phyloP scores from a whole-genome alignment of 2,113 vertebrate species.

The Ictalurus punctatus region DNA sequence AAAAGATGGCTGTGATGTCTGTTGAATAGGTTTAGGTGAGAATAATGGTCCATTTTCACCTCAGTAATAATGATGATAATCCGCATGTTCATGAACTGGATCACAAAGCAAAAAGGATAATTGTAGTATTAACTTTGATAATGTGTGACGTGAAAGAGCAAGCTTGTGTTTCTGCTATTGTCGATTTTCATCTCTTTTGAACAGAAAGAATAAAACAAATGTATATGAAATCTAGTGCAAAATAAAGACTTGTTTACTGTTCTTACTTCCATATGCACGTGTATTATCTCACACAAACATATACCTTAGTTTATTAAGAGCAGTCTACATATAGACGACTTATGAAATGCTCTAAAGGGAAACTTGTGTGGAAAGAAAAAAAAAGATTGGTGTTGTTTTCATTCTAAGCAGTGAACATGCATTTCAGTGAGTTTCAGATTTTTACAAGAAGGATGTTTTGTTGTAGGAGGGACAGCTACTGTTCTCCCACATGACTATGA shows the following conservation, averaged over 20 bases:
- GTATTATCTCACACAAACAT: not conserved
- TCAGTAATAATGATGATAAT: conserved; percentile 62
- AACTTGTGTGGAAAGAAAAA: not conserved
- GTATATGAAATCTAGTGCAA: not conserved
- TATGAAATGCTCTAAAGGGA: not conserved
- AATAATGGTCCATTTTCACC: conserved; percentile 60
- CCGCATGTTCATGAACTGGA: conserved; percentile 29
- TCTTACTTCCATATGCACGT: not conserved
- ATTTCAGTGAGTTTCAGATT: conserved; percentile 42
- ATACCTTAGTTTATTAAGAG: not conserved
- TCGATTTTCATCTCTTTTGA: not conserved
- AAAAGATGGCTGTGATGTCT: conserved; percentile 54
- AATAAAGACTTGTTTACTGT: not conserved
- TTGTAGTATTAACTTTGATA: conserved; percentile 20
- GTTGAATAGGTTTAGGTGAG: conserved; percentile 68
- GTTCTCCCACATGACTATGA: conserved; percentile 71
- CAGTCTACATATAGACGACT: not conserved
- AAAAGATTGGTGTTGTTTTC: not conserved
- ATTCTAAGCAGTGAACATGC: not conserved
- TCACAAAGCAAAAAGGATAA: conserved; percentile 22
- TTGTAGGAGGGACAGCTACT: conserved; percentile 49
- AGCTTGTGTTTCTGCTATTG: not conserved
- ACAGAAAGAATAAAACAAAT: not conserved
- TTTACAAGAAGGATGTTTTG: conserved; percentile 23
- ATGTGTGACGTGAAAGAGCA: not conserved